Evolutionary conservation across 2,888 invertebrate genomes (phyloP).

Genomic region (Oeneis ivallda): DNA sequence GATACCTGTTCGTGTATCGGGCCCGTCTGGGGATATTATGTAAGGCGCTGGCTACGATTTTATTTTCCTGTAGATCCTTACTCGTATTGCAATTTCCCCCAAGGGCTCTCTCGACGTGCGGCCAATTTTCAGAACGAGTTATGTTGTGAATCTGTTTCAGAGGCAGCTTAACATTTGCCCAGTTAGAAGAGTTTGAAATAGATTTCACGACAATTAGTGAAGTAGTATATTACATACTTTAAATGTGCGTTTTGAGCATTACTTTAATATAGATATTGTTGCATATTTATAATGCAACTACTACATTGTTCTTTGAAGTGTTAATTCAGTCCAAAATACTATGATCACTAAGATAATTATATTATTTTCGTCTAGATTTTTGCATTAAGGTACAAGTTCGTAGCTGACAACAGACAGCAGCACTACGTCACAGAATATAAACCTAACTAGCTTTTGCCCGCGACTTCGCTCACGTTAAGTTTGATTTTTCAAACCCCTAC

Average conservation of each 20-base stretch:
- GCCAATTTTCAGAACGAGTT: conserved; percentile 75
- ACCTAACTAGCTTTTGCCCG: no score
- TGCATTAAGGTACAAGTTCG: no score
- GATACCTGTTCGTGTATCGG: conserved; percentile 62
- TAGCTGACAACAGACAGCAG: no score
- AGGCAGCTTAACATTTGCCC: conserved; percentile 51
- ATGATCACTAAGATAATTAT: no score
- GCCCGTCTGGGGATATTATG: conserved; percentile 67
- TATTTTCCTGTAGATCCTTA: conserved; percentile 58
- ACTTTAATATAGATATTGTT: no score
- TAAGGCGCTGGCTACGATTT: conserved; percentile 66
- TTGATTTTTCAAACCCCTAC: no score
- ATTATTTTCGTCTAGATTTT: no score
- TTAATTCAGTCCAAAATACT: no score
- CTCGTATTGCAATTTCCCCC: conserved; percentile 67
- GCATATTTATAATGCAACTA: no score
- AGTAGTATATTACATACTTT: conserved; percentile 9
- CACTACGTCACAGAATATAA: no score
- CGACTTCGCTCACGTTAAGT: no score
- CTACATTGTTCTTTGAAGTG: no score
- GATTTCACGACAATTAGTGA: conserved; percentile 55
- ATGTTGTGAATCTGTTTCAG: conserved; percentile 71
- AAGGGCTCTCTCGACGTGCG: conserved; percentile 57
- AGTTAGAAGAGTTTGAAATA: conserved; percentile 60
- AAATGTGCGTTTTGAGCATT: neutral